Conservation (phyloP, 30 jellyfish, hydroid and myxozoan species). For the Phacellophora camtschatica region DNA sequence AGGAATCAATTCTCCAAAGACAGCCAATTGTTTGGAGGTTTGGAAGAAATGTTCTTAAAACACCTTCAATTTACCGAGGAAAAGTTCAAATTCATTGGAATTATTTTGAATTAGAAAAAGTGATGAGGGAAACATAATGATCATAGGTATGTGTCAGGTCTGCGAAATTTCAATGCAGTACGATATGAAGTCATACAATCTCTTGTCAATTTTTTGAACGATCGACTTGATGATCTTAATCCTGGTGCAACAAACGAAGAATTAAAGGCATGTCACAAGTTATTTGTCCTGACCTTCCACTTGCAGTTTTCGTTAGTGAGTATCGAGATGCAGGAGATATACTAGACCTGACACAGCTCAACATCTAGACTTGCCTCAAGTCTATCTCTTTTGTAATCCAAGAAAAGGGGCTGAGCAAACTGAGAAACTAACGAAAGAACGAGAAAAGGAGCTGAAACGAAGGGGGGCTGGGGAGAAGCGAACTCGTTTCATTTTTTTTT, state of each 20-base stretch:
- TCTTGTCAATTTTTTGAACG: background rate
- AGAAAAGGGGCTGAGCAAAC: too few species aligned
- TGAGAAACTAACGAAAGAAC: too few species aligned
- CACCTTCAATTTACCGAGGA: background rate
- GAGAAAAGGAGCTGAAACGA: too few species aligned
- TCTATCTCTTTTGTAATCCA: too few species aligned
- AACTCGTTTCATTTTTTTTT: too few species aligned
- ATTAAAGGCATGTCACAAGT: background rate
- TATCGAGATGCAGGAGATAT: slow-evolving; percentile 7
- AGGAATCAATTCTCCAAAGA: slow-evolving; percentile 3
- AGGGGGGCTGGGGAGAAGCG: too few species aligned
- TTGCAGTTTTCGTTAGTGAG: background rate
- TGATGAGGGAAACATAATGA: slow-evolving; percentile 9
- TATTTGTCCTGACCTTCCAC: slow-evolving; percentile 9
- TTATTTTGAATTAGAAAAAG: background rate
- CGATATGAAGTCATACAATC: slow-evolving; percentile 37
- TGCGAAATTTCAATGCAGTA: slow-evolving; percentile 15
- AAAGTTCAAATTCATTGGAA: background rate
- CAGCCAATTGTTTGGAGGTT: slow-evolving; percentile 3
- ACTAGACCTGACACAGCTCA: background rate
- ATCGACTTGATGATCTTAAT: slow-evolving; percentile 22
- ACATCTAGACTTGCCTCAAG: too few species aligned
- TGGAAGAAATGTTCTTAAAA: slow-evolving; percentile 26
- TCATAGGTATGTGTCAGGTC: background rate
- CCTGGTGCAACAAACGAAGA: slow-evolving; percentile 14